Percentiles rank a stretch among this genome's conserved stretches.
Evolutionary conservation across 2,888 invertebrate genomes (phyloP).

Genomic region (Cylloceria caligata): DNA sequence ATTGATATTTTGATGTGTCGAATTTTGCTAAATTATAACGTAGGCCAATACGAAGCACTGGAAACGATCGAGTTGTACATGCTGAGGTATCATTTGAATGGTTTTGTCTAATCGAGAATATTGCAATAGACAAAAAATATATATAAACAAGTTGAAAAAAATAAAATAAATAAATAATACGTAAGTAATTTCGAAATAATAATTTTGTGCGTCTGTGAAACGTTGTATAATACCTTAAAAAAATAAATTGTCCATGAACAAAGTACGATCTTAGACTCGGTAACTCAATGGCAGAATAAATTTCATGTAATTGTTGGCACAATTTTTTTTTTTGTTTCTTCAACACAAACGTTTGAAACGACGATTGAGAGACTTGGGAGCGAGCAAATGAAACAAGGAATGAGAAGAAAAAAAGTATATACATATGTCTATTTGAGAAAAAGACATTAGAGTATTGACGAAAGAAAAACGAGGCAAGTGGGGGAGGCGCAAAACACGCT

Average conservation of each 20-base stretch:
- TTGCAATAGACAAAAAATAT: too few relatives aligned
- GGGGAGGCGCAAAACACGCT: conserved; percentile 70
- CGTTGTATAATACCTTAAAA: conserved; percentile 24
- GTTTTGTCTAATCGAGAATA: neutral
- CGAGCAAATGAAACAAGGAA: neutral
- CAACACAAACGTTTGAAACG: neutral
- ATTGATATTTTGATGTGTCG: conserved; percentile 60
- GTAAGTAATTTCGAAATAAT: neutral
- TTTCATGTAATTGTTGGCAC: conserved; percentile 63
- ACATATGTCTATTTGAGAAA: conserved; percentile 19
- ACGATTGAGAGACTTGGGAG: neutral
- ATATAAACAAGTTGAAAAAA: neutral
- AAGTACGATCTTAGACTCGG: conserved; percentile 32
- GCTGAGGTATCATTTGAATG: neutral
- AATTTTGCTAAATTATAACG: conserved; percentile 50
- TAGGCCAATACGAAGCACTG: neutral
- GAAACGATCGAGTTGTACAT: neutral
- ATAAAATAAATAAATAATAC: neutral
- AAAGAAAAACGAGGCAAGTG: conserved; percentile 22
- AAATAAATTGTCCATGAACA: conserved; percentile 42
- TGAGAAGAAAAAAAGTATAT: neutral
- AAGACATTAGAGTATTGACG: conserved; percentile 24
- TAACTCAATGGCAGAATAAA: conserved; percentile 59
- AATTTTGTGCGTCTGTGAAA: conserved; percentile 1
- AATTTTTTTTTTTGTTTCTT: conserved; percentile 37